Evolutionary conservation across 2,113 vertebrate species (phyloP).

Genomic region (Charina bottae): DNA sequence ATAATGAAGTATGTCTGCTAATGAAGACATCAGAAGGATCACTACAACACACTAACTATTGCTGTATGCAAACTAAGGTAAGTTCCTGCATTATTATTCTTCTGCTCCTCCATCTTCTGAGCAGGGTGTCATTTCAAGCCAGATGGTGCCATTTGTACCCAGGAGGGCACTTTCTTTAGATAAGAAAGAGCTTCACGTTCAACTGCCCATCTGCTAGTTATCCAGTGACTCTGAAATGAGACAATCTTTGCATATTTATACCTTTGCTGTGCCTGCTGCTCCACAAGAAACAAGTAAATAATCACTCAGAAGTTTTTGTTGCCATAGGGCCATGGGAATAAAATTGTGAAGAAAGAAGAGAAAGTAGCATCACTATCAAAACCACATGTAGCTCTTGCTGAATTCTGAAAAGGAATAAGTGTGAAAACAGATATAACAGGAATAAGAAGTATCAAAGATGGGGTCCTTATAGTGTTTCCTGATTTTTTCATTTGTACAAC

Average conservation of each 20-base stretch:
- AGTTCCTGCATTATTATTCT: not conserved
- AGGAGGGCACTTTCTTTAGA: constrained; percentile 47
- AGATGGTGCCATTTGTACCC: constrained; percentile 52
- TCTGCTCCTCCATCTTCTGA: constrained; percentile 2
- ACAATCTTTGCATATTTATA: constrained; percentile 69
- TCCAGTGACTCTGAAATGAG: constrained; percentile 65
- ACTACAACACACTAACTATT: not conserved
- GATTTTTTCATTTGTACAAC: not conserved
- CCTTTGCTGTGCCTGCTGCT: constrained; percentile 51
- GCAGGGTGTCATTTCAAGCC: not conserved
- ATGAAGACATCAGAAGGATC: not conserved
- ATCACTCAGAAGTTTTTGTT: constrained; percentile 65
- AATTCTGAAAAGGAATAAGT: constrained; percentile 30
- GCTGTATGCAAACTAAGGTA: constrained; percentile 11
- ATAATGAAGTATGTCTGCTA: not conserved
- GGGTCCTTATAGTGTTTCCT: not conserved
- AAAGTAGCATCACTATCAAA: constrained; percentile 35
- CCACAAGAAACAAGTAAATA: constrained; percentile 50
- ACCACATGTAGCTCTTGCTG: constrained; percentile 18
- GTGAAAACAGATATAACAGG: not conserved
- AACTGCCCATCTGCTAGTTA: constrained; percentile 66
- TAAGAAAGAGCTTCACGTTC: constrained; percentile 64
- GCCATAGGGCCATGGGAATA: constrained; percentile 57
- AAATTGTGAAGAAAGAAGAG: constrained; percentile 29
- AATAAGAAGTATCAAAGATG: not conserved